Evolutionary conservation across 2,113 vertebrate genomes (phyloP).

Genomic region (Actenoides lindsayi): DNA sequence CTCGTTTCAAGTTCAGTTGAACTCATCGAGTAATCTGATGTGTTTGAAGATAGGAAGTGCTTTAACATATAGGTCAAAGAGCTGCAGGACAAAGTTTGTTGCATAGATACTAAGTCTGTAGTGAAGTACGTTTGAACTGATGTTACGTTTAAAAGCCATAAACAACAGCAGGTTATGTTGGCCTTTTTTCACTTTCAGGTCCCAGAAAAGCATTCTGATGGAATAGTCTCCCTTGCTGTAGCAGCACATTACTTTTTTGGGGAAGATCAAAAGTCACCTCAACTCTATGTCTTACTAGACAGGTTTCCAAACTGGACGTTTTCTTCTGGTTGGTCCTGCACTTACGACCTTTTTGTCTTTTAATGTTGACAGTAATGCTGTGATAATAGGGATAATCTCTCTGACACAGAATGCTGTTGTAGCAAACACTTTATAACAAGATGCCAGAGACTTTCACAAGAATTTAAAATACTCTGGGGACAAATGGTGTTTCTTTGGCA

Average conservation of each 20-base stretch:
- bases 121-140: neutral
- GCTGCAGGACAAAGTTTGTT: neutral
- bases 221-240: slow-evolving; percentile 86
- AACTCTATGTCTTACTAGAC: slow-evolving; percentile 77
- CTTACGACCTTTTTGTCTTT: slow-evolving; percentile 87
- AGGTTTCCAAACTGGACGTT: slow-evolving; percentile 90
- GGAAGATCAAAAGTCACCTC: slow-evolving; percentile 82
- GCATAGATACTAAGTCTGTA: neutral
- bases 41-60: neutral
- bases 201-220: slow-evolving; percentile 70
- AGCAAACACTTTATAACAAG: neutral
- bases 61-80: neutral
- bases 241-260: slow-evolving; percentile 92
- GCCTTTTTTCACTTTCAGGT: slow-evolving; percentile 65
- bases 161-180: neutral
- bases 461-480: neutral
- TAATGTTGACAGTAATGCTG: slow-evolving; percentile 16
- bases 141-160: neutral
- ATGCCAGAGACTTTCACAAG: neutral
- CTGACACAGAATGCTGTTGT: neutral
- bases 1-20: neutral
- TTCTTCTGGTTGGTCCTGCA: slow-evolving; percentile 92
- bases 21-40: rapidly evolving
- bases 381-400: neutral
- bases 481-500: slow-evolving; percentile 26